phyloP scores from a whole-genome alignment of 1,140 invertebrate genomes.

The Megathymus violae region DNA sequence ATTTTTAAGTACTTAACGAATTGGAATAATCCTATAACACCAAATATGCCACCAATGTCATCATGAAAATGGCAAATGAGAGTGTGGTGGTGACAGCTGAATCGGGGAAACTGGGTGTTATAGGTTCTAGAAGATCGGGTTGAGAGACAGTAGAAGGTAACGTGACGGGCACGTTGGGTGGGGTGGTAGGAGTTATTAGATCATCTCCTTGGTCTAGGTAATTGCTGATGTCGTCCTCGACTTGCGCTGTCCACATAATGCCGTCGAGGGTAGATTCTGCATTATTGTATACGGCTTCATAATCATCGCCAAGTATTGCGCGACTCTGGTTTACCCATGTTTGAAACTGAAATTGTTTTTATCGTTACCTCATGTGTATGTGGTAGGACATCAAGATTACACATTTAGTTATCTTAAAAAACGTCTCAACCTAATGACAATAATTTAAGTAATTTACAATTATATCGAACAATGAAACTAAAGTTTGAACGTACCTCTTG shows the following conservation, averaged over 20 bases:
- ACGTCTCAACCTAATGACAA: too few species aligned
- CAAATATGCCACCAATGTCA: conserved; percentile 45
- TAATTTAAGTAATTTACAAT: too few species aligned
- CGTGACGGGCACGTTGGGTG: conserved; percentile 9
- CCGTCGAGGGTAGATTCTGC: conserved; percentile 42
- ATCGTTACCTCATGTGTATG: too few species aligned
- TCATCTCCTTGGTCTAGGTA: conserved; percentile 53
- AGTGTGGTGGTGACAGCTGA: conserved; percentile 50
- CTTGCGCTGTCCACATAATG: conserved; percentile 41
- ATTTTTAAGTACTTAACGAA: neutral
- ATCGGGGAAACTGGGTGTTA: conserved; percentile 42
- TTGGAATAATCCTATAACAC: conserved; percentile 25
- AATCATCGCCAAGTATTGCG: conserved; percentile 40
- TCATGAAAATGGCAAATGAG: conserved; percentile 41
- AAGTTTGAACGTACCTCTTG: conserved; percentile 50
- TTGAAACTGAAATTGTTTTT: conserved; percentile 63
- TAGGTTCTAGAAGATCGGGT: conserved; percentile 35
- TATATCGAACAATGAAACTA: too few species aligned
- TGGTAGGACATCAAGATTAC: too few species aligned
- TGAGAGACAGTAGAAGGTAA: conserved; percentile 25
- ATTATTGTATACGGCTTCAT: conserved; percentile 36
- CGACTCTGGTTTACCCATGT: conserved; percentile 52
- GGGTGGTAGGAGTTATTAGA: conserved; percentile 26
- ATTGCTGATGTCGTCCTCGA: conserved; percentile 48
- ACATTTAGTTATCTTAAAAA: too few species aligned